These are phyloP conservation scores for Mirza zaza DNA, from an alignment of 2,113 vertebrate species.

Conservation along the genomic window DNA sequence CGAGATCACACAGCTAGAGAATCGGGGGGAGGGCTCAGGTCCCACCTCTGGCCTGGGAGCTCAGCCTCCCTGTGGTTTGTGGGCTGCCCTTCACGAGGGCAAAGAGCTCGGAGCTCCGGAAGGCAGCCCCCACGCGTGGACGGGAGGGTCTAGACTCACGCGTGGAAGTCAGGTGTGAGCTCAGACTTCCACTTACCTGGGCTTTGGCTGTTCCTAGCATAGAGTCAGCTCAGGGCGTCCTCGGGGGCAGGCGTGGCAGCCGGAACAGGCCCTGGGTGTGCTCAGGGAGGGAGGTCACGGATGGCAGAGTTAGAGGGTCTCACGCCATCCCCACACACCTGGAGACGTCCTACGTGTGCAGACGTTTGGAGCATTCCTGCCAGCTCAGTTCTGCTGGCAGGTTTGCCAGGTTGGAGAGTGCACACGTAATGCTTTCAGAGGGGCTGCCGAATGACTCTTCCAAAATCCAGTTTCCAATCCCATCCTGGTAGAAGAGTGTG, in stretches of 20 bases:
- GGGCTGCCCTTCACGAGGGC: rapidly evolving
- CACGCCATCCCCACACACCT: background rate
- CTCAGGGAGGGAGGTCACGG: too few relatives aligned
- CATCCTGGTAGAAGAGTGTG: background rate
- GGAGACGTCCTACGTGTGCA: background rate
- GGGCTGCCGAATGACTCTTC: background rate
- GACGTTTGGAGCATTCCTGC: background rate
- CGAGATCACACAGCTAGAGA: background rate
- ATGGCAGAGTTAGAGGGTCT: too few relatives aligned
- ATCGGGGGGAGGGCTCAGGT: too few relatives aligned
- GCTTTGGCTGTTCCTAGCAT: background rate
- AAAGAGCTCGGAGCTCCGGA: background rate
- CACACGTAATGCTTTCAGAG: background rate
- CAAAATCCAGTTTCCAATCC: background rate
- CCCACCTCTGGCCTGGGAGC: background rate
- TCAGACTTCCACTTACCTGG: background rate
- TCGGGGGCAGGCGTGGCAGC: too few relatives aligned
- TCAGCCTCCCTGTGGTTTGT: background rate
- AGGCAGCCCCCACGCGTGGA: background rate
- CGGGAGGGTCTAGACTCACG: rapidly evolving
- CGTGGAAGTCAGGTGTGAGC: background rate
- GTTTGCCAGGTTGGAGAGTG: background rate
- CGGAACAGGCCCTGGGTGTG: background rate
- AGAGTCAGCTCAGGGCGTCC: background rate
- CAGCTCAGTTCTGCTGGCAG: background rate